Base-by-base conservation (phyloP, 2,888 invertebrate genomes). In the Endotricha flammealis region DNA sequence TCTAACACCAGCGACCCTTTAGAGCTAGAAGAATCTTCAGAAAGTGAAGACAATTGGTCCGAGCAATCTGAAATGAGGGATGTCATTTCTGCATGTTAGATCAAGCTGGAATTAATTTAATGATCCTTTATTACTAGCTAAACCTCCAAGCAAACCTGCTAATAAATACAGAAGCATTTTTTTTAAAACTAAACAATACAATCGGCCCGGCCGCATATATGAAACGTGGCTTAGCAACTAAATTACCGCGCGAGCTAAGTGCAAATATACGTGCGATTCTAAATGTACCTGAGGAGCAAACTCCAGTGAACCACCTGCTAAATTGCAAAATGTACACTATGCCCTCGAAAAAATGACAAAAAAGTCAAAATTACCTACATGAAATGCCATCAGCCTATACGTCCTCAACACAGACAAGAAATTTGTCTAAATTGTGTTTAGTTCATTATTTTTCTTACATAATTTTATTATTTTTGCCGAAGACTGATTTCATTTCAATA, bases 241-340 rank as follows among this genome's bases (percentile, higher is more conserved):
- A 32, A 23, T 32, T 23, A 32, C 32, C 32, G 22, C 12, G 32
- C 6, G 12, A 32, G 8, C 12, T 32, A 23, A 8, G 8, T 6
- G 20, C 5, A 22, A 32, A 22, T 32, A 32, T 32, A 32, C 10
- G 13, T n/a, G 32, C 32, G 6, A 32, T 32, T 32, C 13, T 32
- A 12, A 23, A 32, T 23, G 4, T 32, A 4, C 32, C 32, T 11
- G 23, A 32, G 9, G 23, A 12, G 4, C 6, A n/a, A 23, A 2
- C 23, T 12, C 2, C 12, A 32, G n/a, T 8, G 32, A 32, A 32
- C 22, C 23, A 5, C 23, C 32, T 12, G 23, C 23, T 3, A 32
- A 32, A 32, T 23, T 32, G 32, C 32, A 10, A 8, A 23, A 23
- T 32, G 32, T 32, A 7, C 23, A 23, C 3, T 22, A 8, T 32